Evolutionary conservation across 1,140 invertebrate species (phyloP), one percentile per base, ranked within the genome.

Genomic region (Linepithema humile): DNA sequence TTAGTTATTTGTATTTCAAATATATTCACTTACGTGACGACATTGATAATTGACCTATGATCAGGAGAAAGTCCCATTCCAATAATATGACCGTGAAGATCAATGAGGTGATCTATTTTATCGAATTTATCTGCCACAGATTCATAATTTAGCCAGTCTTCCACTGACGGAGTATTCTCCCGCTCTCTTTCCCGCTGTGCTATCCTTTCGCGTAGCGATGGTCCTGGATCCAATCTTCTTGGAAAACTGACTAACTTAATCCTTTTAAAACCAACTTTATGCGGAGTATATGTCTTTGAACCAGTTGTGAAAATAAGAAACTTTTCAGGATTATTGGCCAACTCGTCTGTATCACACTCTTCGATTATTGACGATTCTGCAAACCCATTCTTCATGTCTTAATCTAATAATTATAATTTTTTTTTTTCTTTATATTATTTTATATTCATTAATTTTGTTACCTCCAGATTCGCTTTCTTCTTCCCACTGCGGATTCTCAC

Each of bases 21-120:
- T 43, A 45, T 29, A 72, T 65, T 29, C n/a, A 40, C 20, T 53
- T 50, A 50, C 15, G 9, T 48, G 10, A 55, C 6, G 2, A 26
- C 9, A 35, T 65, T 23, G 40, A 60, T n/a, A 72, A 85, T 73
- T 75, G 53, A 97, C 96, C 96, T 96, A 86, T 98, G 97, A 95
- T 98, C 98, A 0, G 97, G 98, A 75, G 97, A 98, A 10, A 98
- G 94, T 6, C 97, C 96, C 97, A 98, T 98, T 87, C 98, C 98
- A 88, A 98, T 98, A 73, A 98, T 98, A 91, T 98, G 97, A 0
- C 98, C 98, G 92, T 98, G 97, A 35, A 98, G 94, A 94, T 98
- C 97, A 83, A 98, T 97, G 1, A 98, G 91, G 93, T 97, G 96
- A 94, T 98, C 98, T 15, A 97, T 95, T 90, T 95, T 95, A 92